Evolutionary conservation across 2,888 invertebrate genomes (phyloP), one percentile per base, ranked within the genome.

Genomic region (Entomobrya multifasciata): DNA sequence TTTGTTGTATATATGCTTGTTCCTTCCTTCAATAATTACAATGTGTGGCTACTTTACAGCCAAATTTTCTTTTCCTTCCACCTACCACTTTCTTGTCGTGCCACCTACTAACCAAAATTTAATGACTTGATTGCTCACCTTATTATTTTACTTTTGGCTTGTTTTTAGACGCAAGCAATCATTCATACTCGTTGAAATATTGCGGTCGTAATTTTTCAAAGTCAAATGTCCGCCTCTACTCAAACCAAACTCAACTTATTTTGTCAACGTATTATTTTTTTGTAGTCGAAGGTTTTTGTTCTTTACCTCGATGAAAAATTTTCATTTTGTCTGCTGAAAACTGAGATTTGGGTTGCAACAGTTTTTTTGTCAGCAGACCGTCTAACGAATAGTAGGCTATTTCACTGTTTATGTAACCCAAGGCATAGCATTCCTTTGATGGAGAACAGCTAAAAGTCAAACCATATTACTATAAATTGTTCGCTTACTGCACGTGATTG

Each of bases 201-300:
- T 83, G 83, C 83, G 65, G 76, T 83, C 65, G 52, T 77, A 83
- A 83, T 77, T 76, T 76, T 83, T 83, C 83, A 83, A 83, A 83
- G 83, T 83, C 83, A 81, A 77, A 82, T 17, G 74, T 74, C 62
- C 27, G 41, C 67, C 67, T 67, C 67, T 44, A n/a, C 55, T 49
- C 57, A 17, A 17, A n/a, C 55, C 10, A n/a, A n/a, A n/a, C n/a
- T 3, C 13, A 62, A 25, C 25, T 57, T 57, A 55, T n/a, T n/a
- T n/a, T n/a, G n/a, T n/a, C n/a, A n/a, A n/a, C n/a, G n/a, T n/a
- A n/a, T n/a, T n/a, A n/a, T n/a, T n/a, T n/a, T 25, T 65, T 44
- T 13, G 41, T 20, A 20, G 30, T 62, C 22, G 10, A 17, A 44
- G 36, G 17, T 36, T 36, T 30, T n/a, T n/a, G n/a, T n/a, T n/a